These are phyloP conservation scores for Junonia oenone DNA, from an alignment of 2,888 invertebrate genomes.

Conservation along the genomic window DNA sequence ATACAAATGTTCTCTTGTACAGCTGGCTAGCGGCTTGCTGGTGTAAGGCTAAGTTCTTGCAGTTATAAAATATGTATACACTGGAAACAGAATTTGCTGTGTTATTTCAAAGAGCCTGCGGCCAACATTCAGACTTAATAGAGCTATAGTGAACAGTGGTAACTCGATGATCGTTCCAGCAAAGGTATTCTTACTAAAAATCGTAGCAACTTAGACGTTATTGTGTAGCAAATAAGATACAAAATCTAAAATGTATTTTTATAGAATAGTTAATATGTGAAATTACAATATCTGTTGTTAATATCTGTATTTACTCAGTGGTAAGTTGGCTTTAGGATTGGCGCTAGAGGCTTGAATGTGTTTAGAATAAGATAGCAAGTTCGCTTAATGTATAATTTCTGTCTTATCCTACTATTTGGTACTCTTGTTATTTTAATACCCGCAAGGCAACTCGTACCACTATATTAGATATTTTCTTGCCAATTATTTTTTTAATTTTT, in stretches of 20 bases:
- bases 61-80: conserved; percentile 8
- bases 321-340: conserved; percentile 12
- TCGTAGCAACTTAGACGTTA: not conserved
- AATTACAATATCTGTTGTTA: conserved; percentile 8
- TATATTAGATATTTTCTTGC: not conserved
- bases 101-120: not conserved
- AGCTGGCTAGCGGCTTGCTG: not conserved
- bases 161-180: not conserved
- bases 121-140: conserved; percentile 7
- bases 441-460: not conserved
- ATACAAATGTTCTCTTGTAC: not conserved
- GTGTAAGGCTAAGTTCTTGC: not conserved
- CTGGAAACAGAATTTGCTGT: not conserved
- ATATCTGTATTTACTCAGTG: conserved; percentile 19
- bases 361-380: not conserved
- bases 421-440: not conserved
- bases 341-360: conserved; percentile 13
- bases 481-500: too few species aligned
- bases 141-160: not conserved
- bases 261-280: not conserved
- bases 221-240: not conserved
- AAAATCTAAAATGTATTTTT: not conserved
- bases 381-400: not conserved
- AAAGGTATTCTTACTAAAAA: not conserved
- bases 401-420: not conserved